Evolutionary conservation across 37 sponge, comb jelly and placozoan species (phyloP), one percentile per base, ranked within the genome.

Genomic region (Sycon ciliatum): DNA sequence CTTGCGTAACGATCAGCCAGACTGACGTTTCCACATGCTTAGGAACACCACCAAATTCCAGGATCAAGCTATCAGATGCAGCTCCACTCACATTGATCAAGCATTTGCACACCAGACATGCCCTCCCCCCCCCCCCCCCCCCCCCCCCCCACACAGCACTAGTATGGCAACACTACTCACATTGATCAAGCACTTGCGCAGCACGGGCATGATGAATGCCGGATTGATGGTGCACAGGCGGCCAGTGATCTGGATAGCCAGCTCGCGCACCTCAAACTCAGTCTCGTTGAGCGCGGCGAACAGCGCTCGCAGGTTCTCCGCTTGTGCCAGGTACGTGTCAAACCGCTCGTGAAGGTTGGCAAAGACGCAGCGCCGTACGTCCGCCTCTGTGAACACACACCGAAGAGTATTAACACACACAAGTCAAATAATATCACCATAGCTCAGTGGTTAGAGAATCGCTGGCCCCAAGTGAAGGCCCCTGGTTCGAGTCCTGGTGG

Each of bases 211-310:
- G 38, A 95, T 81, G 72, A 77, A 95, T 66, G 96, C 96, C 0
- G 96, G 96, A 68, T 95, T 95, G 39, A 87, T 80, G 54, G 79
- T 83, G 68, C 91, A 90, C 22, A 95, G 83, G 35, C 87, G 83
- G 39, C 91, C 90, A 63, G 90, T 84, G 57, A 80, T 83, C 39
- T 82, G 79, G 80, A 95, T 72, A 28, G 85, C 96, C 56, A 87
- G 76, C 58, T 90, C 91, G 18, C 91, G 42, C 34, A 95, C 82
- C 29, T 70, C 54, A 63, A 91, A 91, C 32, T 74, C 87, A 57
- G 76, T 83, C 56, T 95, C 96, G 34, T 95, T 89, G 26, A 95
- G 73, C 23, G 91, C 90, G 28, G 84, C 73, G 74, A 95, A 95
- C 34, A 91, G 66, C 13, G 82, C 81, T 39, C 72, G 77, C 39